Evolutionary conservation across 2,888 invertebrate species (phyloP).

Genomic region (Lepas anatifera): DNA sequence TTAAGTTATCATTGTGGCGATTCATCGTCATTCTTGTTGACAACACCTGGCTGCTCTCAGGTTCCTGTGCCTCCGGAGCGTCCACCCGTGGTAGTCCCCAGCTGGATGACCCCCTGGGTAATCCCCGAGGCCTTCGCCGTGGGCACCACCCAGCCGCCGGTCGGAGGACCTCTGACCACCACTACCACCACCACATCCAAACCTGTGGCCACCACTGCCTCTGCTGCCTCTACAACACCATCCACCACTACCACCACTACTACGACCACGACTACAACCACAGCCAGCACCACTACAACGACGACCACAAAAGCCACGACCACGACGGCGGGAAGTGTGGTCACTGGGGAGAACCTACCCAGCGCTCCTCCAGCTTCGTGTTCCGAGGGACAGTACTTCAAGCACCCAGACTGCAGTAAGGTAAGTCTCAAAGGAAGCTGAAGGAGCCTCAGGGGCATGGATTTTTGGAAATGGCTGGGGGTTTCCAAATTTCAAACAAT

Average conservation of each 20-base stretch:
- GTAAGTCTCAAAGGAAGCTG: too few species aligned
- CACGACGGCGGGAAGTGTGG: slow-evolving; percentile 19
- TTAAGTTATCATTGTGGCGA: too few species aligned
- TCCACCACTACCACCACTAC: slow-evolving; percentile 12
- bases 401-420: slow-evolving; percentile 23
- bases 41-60: too few species aligned
- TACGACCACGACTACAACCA: slow-evolving; percentile 12
- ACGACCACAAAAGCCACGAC: slow-evolving; percentile 20
- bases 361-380: slow-evolving; percentile 13
- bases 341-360: background rate
- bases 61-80: too few species aligned
- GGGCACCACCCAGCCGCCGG: slow-evolving; percentile 16
- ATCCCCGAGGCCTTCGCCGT: slow-evolving; percentile 16
- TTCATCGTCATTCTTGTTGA: too few species aligned
- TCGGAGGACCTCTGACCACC: slow-evolving; percentile 47
- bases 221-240: slow-evolving; percentile 24
- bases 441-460: too few species aligned
- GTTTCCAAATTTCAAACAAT: too few species aligned
- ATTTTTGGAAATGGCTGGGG: too few species aligned
- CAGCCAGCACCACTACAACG: slow-evolving; percentile 13
- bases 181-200: slow-evolving; percentile 49
- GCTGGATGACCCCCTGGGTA: slow-evolving; percentile 19
- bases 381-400: slow-evolving; percentile 26
- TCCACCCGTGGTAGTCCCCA: slow-evolving; percentile 19
- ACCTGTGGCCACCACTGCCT: slow-evolving; percentile 11